Conservation (phyloP, 2,888 invertebrate genomes). For the Hermaeophaga mercurialis region DNA sequence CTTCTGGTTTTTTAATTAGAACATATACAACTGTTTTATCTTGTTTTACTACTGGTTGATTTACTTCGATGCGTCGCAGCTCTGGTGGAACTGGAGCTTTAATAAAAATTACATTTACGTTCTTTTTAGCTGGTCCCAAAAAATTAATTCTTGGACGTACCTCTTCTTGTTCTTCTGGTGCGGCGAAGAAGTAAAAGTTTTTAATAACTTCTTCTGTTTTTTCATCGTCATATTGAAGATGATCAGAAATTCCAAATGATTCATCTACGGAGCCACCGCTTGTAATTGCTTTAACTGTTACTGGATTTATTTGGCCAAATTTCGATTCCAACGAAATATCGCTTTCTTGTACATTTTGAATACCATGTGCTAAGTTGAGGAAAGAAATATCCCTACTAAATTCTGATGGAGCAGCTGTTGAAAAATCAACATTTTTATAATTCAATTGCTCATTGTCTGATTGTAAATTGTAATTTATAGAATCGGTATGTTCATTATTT, state of each 20-base stretch:
- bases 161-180: constrained; percentile 50
- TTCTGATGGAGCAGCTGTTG: too few species aligned
- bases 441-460: too few species aligned
- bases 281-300: neutral
- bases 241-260: constrained; percentile 21
- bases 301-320: neutral
- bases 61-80: constrained; percentile 43
- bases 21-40: constrained; percentile 55
- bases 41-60: constrained; percentile 33
- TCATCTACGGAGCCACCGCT: constrained; percentile 23
- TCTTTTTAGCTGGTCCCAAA: constrained; percentile 49
- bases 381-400: neutral
- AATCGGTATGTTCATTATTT: too few species aligned
- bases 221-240: neutral
- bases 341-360: too few species aligned
- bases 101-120: constrained; percentile 59
- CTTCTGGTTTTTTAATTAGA: constrained; percentile 62
- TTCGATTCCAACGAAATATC: too few species aligned
- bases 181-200: constrained; percentile 52
- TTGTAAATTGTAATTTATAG: too few species aligned
- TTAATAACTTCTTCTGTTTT: constrained; percentile 42
- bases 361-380: neutral
- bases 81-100: constrained; percentile 52
- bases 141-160: constrained; percentile 40
- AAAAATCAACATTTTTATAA: too few species aligned